A percentile compares a stretch with the other conserved stretches of the same genome.
phyloP scores from a whole-genome alignment of 2,113 vertebrate species.

The Ictalurus punctatus region DNA sequence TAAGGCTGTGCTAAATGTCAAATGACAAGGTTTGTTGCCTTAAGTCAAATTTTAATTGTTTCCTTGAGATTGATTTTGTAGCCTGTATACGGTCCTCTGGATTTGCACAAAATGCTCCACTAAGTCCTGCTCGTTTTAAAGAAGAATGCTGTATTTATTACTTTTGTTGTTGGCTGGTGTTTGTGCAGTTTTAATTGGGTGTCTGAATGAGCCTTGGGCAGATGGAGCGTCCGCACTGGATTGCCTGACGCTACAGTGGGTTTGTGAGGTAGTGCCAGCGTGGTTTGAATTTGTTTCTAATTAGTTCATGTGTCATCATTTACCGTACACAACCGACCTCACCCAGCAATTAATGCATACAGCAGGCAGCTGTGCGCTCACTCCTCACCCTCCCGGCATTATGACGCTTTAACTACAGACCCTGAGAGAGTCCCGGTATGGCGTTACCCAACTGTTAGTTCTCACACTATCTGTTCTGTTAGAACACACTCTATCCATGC shows the following conservation, averaged over 20 bases:
- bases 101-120: neutral
- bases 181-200: neutral
- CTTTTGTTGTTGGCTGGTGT: neutral
- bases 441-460: neutral
- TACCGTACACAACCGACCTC: conserved; percentile 63
- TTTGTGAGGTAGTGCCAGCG: conserved; percentile 51
- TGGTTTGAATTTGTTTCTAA: conserved; percentile 71
- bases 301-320: conserved; percentile 74
- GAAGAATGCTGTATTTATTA: neutral
- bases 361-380: conserved; percentile 19
- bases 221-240: neutral
- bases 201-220: neutral
- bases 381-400: conserved; percentile 50
- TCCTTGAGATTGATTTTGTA: neutral
- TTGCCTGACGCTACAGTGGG: conserved; percentile 2
- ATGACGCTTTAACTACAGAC: conserved; percentile 66
- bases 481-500: neutral
- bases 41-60: neutral
- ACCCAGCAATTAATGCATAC: conserved; percentile 28
- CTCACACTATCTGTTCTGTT: neutral
- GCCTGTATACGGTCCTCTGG: neutral
- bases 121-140: neutral
- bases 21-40: neutral
- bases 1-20: neutral
- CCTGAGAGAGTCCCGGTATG: conserved; percentile 44